Conservation (phyloP, 1,140 invertebrate species). For the Gonatopus flavifemur region DNA sequence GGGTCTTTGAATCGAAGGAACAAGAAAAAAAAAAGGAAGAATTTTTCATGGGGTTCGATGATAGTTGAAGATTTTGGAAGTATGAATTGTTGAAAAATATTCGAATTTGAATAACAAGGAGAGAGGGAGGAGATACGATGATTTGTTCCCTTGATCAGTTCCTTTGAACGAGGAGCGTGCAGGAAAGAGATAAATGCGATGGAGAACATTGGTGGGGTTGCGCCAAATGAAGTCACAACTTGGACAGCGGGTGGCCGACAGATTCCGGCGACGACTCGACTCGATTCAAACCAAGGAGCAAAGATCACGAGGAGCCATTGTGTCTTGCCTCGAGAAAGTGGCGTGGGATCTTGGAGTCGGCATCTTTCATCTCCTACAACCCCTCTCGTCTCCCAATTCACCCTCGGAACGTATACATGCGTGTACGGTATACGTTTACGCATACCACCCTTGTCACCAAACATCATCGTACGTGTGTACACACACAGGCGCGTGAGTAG, state of each 20-base stretch:
- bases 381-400: slow-evolving; percentile 26
- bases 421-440: slow-evolving; percentile 24
- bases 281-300: no score
- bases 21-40: no score
- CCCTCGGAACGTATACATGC: slow-evolving; percentile 16
- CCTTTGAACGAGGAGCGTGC: background rate
- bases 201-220: slow-evolving; percentile 16
- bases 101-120: no score
- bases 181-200: background rate
- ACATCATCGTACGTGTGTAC: background rate
- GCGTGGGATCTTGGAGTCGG: slow-evolving; percentile 50
- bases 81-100: no score
- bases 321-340: slow-evolving; percentile 25
- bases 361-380: slow-evolving; percentile 49
- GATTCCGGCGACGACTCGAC: slow-evolving; percentile 36
- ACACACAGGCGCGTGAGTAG: no score
- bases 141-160: no score
- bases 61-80: no score
- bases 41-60: no score
- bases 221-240: slow-evolving; percentile 55
- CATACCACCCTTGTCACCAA: slow-evolving; percentile 18
- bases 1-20: no score
- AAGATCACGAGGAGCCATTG: slow-evolving; percentile 47
- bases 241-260: slow-evolving; percentile 49
- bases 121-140: no score